Base-by-base conservation (phyloP, 2,113 vertebrate genomes). In the Osmerus eperlanus region DNA sequence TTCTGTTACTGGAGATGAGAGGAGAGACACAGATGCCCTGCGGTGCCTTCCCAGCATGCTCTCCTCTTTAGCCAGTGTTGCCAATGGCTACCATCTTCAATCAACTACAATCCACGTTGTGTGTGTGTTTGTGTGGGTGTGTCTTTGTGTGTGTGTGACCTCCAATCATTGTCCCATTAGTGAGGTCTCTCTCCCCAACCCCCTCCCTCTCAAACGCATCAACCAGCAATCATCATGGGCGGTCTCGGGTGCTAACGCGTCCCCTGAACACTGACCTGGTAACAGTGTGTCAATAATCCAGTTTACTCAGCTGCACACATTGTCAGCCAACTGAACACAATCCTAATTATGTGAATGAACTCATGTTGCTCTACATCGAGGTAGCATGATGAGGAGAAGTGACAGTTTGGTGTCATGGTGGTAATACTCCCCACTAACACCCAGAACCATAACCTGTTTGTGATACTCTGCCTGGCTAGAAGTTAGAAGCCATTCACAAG, bases 381-480 rank as follows among this genome's bases (percentile, higher is more conserved):
- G 55, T 56, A 11, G 16, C 15, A 56, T 18, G 55, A 61, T 1
- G 11, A 83, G 19, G 47, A 72, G 71, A 83, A 68, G 23, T 84
- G 86, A 83, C 87, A 84, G 78, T 89, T 88, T 86, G 76, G 71
- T 84, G 85, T 81, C 84, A 81, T 36, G 28, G 55, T 56, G 55
- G 25, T 32, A 16, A 14, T 29, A 63, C 4, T 51, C 69, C 53
- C 16, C n/a, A 15, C 69, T 85, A 29, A 21, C 5, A 36, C 28
- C 47, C 60, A 14, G 32, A 36, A 36, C 9, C 3, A 25, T 51
- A 53, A 80, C 77, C 65, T 66, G n/a, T 61, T 76, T 2, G 41
- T 47, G 41, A 47, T 9, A 11, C 41, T 11, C 41, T 11, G 41
- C 7, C 41, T 47, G 41, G 41, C 9, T 11, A 1, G 9, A 47